Evolutionary conservation across 92 coral and sea anemone species (phyloP).

Genomic region (Epizoanthus scotinus): DNA sequence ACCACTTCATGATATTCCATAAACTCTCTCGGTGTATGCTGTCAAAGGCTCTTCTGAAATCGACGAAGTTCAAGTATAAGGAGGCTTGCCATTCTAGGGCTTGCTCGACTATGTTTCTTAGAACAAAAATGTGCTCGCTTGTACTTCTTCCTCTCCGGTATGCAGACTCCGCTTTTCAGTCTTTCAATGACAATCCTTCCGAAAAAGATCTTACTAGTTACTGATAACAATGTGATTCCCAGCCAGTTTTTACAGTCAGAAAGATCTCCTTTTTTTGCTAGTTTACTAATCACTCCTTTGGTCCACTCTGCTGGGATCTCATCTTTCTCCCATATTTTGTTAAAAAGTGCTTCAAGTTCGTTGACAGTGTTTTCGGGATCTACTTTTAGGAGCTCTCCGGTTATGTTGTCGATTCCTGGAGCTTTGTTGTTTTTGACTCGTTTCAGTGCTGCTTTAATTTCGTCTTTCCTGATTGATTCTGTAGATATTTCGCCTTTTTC

Average conservation of each 20-base stretch:
- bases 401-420: no score
- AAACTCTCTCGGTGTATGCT: conserved; percentile 7
- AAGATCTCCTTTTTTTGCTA: not conserved
- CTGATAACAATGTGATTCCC: not conserved
- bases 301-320: not conserved
- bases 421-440: conserved; percentile 7
- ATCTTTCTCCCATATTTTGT: not conserved
- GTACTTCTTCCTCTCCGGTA: not conserved
- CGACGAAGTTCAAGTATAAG: not conserved
- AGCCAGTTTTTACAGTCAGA: not conserved
- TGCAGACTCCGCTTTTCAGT: conserved; percentile 5
- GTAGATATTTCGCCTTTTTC: conserved; percentile 3
- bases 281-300: not conserved
- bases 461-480: conserved; percentile 1
- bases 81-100: not conserved
- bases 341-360: not conserved
- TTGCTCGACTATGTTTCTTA: conserved; percentile 11
- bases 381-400: conserved; percentile 1
- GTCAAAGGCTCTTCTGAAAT: conserved; percentile 14
- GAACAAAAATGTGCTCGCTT: conserved; percentile 1
- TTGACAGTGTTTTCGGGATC: not conserved
- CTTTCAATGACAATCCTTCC: not conserved
- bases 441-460: conserved; percentile 1
- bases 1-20: conserved; percentile 12
- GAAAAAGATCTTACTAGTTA: conserved; percentile 5